These are phyloP conservation scores for Buteo buteo DNA, from an alignment of 2,113 vertebrate genomes.

Conservation along the genomic window DNA sequence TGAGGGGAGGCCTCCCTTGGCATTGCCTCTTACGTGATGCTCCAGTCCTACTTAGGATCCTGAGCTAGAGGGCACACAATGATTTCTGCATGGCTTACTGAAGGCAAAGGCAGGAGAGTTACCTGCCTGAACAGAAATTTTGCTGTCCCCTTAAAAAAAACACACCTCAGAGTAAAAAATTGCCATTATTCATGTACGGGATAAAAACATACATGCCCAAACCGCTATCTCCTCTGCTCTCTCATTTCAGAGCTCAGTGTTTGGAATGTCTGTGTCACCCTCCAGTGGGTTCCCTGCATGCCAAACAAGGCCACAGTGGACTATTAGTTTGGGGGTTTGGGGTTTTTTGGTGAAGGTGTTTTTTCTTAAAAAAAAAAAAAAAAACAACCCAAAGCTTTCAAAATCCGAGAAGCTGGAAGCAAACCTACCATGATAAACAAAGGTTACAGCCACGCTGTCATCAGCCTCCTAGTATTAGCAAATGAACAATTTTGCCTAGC, in stretches of 20 bases:
- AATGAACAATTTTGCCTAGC: not conserved
- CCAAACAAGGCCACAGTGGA: not conserved
- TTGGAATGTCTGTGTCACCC: not conserved
- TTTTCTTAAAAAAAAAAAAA: not conserved
- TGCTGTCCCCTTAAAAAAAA: not conserved
- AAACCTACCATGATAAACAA: not conserved
- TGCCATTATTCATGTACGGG: not conserved
- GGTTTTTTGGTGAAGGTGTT: not conserved
- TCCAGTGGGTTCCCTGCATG: not conserved
- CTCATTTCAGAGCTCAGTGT: not conserved
- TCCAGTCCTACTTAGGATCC: not conserved
- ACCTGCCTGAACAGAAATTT: not conserved
- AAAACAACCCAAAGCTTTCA: accelerated
- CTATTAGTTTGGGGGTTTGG: not conserved
- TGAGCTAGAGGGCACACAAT: accelerated
- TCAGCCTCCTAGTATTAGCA: not conserved
- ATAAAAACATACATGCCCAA: not conserved
- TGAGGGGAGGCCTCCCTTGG: not conserved
- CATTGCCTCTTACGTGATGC: not conserved
- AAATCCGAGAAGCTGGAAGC: not conserved
- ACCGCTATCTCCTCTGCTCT: not conserved
- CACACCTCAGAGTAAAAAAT: not conserved
- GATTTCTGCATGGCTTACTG: not conserved
- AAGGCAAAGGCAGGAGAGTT: not conserved
- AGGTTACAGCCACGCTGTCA: not conserved